phyloP scores from a whole-genome alignment of 30 jellyfish, hydroid and myxozoan species.

The Calvadosia cruxmelitensis region DNA sequence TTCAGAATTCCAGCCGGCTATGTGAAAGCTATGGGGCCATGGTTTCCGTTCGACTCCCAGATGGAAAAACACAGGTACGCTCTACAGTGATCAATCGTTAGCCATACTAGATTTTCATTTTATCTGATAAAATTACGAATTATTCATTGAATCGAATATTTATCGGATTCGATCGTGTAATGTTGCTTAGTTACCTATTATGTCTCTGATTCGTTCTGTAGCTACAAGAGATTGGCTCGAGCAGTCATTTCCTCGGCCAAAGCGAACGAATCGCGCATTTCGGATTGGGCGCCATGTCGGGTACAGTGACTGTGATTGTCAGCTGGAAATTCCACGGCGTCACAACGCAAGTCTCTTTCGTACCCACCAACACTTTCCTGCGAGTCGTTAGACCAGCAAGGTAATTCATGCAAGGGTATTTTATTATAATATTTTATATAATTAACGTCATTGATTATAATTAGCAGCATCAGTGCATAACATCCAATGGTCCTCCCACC shows the following conservation, averaged over 20 bases:
- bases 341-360: constrained; percentile 14
- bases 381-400: constrained; percentile 37
- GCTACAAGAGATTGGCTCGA: constrained; percentile 57
- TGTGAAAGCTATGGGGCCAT: constrained; percentile 97
- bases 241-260: constrained; percentile 83
- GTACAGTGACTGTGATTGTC: constrained; percentile 25
- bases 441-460: no score
- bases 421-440: no score
- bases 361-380: constrained; percentile 13
- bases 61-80: constrained; percentile 68
- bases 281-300: constrained; percentile 32
- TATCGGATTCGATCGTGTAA: not conserved
- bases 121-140: no score
- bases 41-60: constrained; percentile 46
- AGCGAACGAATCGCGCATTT: constrained; percentile 86
- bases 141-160: not conserved
- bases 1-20: constrained; percentile 17
- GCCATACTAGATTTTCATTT: no score
- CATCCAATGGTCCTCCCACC: no score
- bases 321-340: constrained; percentile 68
- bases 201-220: no score
- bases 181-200: no score
- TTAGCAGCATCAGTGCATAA: no score
- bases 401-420: no score
- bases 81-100: no score